Evolutionary conservation across 2,797 vertebrate species (phyloP).

Genomic region (Hypotaenidia philippensis): DNA sequence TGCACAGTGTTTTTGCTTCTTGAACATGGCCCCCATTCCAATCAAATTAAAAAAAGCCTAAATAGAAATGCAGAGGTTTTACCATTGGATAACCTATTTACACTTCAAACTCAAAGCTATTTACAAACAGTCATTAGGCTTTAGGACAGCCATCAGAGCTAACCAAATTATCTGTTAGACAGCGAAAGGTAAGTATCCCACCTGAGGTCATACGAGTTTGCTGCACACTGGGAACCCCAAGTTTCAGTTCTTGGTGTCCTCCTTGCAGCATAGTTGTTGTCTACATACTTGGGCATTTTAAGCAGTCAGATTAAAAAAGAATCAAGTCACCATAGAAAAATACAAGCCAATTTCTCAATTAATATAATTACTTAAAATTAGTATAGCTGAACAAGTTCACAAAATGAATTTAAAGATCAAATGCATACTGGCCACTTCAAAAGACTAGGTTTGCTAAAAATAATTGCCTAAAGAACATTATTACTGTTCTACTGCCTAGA

Average conservation of each 20-base stretch:
- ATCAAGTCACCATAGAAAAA: background rate
- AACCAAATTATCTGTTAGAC: background rate
- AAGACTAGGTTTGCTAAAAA: slow-evolving; percentile 63
- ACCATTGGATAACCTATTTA: fast-evolving
- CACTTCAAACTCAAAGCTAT: background rate
- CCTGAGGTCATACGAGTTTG: background rate
- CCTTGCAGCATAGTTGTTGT: background rate
- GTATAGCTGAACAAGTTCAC: slow-evolving; percentile 61
- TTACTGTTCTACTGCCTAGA: slow-evolving; percentile 55
- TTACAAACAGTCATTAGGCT: background rate
- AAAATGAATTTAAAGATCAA: slow-evolving; percentile 68
- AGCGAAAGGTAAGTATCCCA: background rate
- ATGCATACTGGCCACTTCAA: slow-evolving; percentile 66
- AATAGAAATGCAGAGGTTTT: background rate
- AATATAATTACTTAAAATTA: slow-evolving; percentile 66
- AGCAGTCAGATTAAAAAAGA: background rate
- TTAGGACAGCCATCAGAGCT: background rate
- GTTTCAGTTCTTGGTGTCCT: background rate
- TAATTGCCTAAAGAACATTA: slow-evolving; percentile 53
- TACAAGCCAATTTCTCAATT: slow-evolving; percentile 1
- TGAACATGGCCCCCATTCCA: fast-evolving
- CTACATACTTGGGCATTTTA: background rate
- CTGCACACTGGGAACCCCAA: background rate
- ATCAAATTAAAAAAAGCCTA: background rate
- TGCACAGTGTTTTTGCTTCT: background rate